Percentiles rank a stretch among this genome's conserved stretches.
These are phyloP conservation scores for Eremobia ochroleuca DNA, from an alignment of 2,888 invertebrate genomes.

Conservation along the genomic window DNA sequence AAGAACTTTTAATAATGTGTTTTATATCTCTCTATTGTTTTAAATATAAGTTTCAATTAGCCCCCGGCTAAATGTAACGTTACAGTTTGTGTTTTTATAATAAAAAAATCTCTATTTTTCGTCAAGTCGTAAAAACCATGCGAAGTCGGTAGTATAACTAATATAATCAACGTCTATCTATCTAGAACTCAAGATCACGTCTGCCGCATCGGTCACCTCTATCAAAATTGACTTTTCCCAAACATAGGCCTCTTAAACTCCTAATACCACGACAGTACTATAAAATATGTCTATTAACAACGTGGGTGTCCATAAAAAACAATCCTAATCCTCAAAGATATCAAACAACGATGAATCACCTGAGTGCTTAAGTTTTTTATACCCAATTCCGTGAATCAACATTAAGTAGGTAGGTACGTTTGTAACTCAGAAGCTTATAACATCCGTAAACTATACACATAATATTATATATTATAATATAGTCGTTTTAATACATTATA, in stretches of 20 bases:
- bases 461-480: constrained; percentile 1
- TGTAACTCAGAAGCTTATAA: constrained; percentile 13
- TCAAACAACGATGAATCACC: constrained; percentile 27
- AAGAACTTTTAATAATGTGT: too few species aligned
- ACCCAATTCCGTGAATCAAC: constrained; percentile 50
- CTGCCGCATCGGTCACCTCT: too few species aligned
- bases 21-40: too few species aligned
- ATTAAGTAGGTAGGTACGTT: constrained; percentile 5
- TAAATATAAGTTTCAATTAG: too few species aligned
- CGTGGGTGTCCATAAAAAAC: neutral
- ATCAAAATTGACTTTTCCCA: neutral
- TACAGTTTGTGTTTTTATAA: too few species aligned
- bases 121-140: neutral
- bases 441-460: constrained; percentile 47
- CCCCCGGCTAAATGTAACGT: too few species aligned
- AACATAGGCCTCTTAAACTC: neutral
- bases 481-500: constrained; percentile 8
- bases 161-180: too few species aligned
- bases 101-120: neutral
- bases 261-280: neutral
- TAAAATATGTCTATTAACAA: neutral
- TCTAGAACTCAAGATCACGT: too few species aligned
- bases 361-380: constrained; percentile 61
- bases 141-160: neutral
- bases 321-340: neutral